These are phyloP conservation scores for Porites australiensis DNA, from an alignment of 64 coral and sea anemone genomes.

Conservation along the genomic window DNA sequence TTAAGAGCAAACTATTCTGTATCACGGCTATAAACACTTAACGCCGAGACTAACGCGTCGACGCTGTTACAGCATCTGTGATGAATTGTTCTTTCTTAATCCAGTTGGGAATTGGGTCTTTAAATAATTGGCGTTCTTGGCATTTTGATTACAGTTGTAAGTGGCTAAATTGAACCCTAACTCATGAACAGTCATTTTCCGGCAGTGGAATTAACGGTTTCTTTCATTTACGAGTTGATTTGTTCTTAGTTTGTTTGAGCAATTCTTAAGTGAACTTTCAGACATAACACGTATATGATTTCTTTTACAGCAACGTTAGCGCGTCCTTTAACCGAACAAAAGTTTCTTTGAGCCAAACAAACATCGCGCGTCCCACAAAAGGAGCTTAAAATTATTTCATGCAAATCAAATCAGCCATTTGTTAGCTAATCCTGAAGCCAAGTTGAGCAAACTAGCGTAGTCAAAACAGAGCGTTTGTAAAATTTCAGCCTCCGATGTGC, in stretches of 20 bases:
- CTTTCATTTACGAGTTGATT: not conserved
- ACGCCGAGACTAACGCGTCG: not conserved
- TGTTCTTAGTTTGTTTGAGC: not conserved
- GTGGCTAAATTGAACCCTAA: not conserved
- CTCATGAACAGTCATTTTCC: not conserved
- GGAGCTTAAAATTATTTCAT: not conserved
- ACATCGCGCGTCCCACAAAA: not conserved
- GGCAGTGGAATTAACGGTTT: not conserved
- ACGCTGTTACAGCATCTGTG: not conserved
- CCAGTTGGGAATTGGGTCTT: conserved; percentile 21
- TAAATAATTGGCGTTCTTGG: conserved; percentile 9
- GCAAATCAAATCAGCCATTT: not conserved
- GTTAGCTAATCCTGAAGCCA: not conserved
- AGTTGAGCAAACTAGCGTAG: not conserved
- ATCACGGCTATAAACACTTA: conserved; percentile 12
- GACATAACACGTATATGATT: not conserved
- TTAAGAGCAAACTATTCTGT: not conserved
- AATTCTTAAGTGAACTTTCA: not conserved
- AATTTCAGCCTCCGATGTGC: not conserved
- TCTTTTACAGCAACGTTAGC: not conserved
- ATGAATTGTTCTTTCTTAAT: conserved; percentile 33
- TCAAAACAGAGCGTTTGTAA: not conserved
- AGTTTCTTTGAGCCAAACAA: not conserved
- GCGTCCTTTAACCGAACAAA: not conserved
- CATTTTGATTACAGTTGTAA: conserved; percentile 24